phyloP scores from a whole-genome alignment of 2,888 invertebrate genomes.

The Synergus japonicus region DNA sequence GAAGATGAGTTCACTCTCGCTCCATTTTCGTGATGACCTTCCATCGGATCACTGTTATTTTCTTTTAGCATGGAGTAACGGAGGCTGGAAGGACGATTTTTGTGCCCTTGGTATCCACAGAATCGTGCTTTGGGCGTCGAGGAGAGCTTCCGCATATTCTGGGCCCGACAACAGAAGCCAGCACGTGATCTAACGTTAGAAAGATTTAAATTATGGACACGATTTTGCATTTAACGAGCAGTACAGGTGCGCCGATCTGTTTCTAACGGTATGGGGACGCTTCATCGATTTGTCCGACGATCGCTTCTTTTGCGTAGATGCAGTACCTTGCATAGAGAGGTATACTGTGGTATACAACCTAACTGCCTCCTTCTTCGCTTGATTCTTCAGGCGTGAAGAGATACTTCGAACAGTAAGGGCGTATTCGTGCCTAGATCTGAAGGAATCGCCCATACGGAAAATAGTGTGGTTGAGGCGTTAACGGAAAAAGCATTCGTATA shows the following conservation, averaged over 20 bases:
- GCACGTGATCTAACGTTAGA: constrained; percentile 46
- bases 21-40: constrained; percentile 32
- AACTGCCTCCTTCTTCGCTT: constrained; percentile 54
- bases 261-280: constrained; percentile 70
- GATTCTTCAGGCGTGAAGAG: constrained; percentile 59
- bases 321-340: constrained; percentile 34
- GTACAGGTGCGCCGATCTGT: constrained; percentile 60
- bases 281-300: constrained; percentile 67
- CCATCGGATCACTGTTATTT: constrained; percentile 36
- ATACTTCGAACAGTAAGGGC: constrained; percentile 52
- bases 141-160: constrained; percentile 34
- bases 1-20: constrained; percentile 38
- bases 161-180: constrained; percentile 42
- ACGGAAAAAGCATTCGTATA: constrained; percentile 13
- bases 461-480: constrained; percentile 20
- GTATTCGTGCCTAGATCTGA: constrained; percentile 5
- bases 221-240: constrained; percentile 69
- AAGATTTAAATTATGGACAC: constrained; percentile 62
- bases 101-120: constrained; percentile 40
- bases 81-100: constrained; percentile 30
- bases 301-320: constrained; percentile 56
- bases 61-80: constrained; percentile 36
- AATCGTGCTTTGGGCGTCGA: constrained; percentile 40
- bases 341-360: constrained; percentile 34
- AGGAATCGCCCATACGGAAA: constrained; percentile 26